Conservation (phyloP, 1,140 invertebrate genomes). For the Yoshiicerus persimilis region DNA sequence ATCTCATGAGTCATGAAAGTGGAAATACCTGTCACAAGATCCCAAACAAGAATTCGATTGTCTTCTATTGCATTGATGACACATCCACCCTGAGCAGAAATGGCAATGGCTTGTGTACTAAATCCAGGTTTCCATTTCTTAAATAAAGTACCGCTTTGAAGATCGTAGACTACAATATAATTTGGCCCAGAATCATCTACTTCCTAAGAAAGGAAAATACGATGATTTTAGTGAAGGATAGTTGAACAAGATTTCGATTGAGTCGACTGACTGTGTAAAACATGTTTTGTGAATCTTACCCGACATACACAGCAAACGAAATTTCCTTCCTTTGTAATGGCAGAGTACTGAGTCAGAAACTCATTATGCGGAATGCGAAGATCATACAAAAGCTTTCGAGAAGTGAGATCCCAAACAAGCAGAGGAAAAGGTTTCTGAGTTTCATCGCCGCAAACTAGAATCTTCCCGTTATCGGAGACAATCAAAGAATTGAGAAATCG, state of each 20-base stretch:
- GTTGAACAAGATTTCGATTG: neutral
- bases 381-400: constrained; percentile 80
- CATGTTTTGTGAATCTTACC: constrained; percentile 52
- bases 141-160: constrained; percentile 87
- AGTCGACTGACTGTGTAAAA: neutral
- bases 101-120: constrained; percentile 71
- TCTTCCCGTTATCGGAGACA: constrained; percentile 81
- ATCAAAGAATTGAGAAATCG: constrained; percentile 83
- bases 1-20: neutral
- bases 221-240: neutral
- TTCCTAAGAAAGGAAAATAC: constrained; percentile 59
- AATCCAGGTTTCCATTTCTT: constrained; percentile 79
- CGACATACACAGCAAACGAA: constrained; percentile 64
- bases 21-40: constrained; percentile 74
- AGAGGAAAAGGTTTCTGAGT: constrained; percentile 87
- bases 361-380: constrained; percentile 84
- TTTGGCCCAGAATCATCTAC: constrained; percentile 78
- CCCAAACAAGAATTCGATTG: constrained; percentile 79
- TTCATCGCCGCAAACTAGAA: constrained; percentile 86
- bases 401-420: constrained; percentile 79
- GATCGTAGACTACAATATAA: constrained; percentile 86
- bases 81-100: constrained; percentile 74
- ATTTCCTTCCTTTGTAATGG: constrained; percentile 81
- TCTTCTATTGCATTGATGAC: constrained; percentile 81
- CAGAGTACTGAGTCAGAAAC: constrained; percentile 77